Conservation (phyloP, 2,888 invertebrate genomes). For the Limenitis camilla region DNA sequence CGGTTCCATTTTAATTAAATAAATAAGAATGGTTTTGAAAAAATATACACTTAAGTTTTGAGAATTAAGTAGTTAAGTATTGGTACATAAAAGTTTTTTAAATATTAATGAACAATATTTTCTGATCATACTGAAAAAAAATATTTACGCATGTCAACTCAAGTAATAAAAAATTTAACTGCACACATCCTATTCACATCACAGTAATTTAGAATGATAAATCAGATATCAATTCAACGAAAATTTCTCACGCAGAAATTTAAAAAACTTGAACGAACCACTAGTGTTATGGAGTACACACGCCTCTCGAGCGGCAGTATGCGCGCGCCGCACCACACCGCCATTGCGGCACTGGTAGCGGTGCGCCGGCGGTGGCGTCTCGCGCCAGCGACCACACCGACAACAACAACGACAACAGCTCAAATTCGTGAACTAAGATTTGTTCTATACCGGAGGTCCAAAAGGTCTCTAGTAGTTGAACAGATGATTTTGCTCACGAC, state of each 20-base stretch:
- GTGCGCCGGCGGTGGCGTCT: conserved; percentile 30
- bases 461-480: neutral
- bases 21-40: too few species aligned
- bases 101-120: too few species aligned
- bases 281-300: conserved; percentile 64
- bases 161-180: too few species aligned
- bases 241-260: neutral
- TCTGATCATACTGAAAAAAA: too few species aligned
- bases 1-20: too few species aligned
- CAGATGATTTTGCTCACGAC: neutral
- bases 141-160: too few species aligned
- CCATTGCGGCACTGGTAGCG: conserved; percentile 61
- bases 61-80: too few species aligned
- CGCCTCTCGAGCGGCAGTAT: conserved; percentile 63
- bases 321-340: conserved; percentile 72
- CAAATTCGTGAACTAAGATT: conserved; percentile 16
- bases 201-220: too few species aligned
- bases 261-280: conserved; percentile 46
- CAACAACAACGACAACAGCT: conserved; percentile 24
- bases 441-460: conserved; percentile 11
- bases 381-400: conserved; percentile 30
- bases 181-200: too few species aligned
- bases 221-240: too few species aligned
- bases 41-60: too few species aligned
- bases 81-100: too few species aligned